phyloP scores from a whole-genome alignment of 2,113 vertebrate species.

The Gasterosteus nipponicus region DNA sequence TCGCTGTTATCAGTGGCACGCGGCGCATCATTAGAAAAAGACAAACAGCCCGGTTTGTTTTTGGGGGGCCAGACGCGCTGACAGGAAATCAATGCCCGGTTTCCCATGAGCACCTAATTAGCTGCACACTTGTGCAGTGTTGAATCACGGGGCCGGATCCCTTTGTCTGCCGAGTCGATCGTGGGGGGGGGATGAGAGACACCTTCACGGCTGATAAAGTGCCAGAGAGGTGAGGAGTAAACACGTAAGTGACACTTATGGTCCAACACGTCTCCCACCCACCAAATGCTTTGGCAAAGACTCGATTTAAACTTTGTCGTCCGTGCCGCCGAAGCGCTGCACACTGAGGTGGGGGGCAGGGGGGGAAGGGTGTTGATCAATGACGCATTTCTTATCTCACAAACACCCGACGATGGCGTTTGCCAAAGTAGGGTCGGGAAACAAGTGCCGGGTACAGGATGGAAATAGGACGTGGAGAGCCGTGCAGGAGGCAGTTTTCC shows the following conservation, averaged over 20 bases:
- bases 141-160: constrained; percentile 75
- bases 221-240: constrained; percentile 73
- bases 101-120: constrained; percentile 87
- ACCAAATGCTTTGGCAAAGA: constrained; percentile 64
- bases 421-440: constrained; percentile 35
- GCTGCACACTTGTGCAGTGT: constrained; percentile 83
- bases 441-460: constrained; percentile 63
- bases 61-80: constrained; percentile 67
- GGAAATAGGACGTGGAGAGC: constrained; percentile 60
- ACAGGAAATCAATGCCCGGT: constrained; percentile 87
- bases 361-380: constrained; percentile 27
- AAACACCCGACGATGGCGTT: constrained; percentile 18
- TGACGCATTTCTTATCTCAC: constrained; percentile 23
- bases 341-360: background rate
- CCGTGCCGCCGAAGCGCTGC: constrained; percentile 27
- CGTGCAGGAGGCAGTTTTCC: constrained; percentile 39
- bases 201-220: constrained; percentile 75
- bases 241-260: constrained; percentile 71
- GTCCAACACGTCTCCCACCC: constrained; percentile 54
- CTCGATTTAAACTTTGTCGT: constrained; percentile 58
- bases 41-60: constrained; percentile 77
- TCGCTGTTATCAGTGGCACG: constrained; percentile 83
- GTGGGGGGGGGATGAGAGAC: constrained; percentile 59
- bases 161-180: constrained; percentile 83
- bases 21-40: constrained; percentile 79